phyloP scores from a whole-genome alignment of 1,140 invertebrate species.

The Caenorhabditis tropicalis region DNA sequence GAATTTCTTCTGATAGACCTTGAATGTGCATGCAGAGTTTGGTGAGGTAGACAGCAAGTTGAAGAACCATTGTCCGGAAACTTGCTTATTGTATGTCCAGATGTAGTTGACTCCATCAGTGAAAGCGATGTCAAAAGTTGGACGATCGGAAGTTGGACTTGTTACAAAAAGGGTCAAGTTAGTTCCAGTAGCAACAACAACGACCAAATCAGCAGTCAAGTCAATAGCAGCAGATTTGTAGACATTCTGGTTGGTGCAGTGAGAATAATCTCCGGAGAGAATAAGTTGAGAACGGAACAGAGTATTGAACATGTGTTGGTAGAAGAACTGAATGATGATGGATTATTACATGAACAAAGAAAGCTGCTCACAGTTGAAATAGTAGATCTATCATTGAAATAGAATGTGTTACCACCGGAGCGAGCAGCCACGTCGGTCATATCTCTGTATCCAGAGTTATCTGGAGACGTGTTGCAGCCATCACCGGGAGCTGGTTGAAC shows the following conservation, averaged over 20 bases:
- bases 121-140: conserved; percentile 1
- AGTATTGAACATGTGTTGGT: conserved; percentile 45
- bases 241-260: conserved; percentile 42
- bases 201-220: conserved; percentile 36
- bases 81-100: conserved; percentile 32
- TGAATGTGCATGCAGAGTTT: conserved; percentile 46
- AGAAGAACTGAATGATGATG: conserved; percentile 44
- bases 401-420: conserved; percentile 39
- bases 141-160: neutral
- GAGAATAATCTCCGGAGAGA: conserved; percentile 49
- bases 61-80: conserved; percentile 53
- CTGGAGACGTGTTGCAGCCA: conserved; percentile 17
- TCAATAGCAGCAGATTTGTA: conserved; percentile 57
- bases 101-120: conserved; percentile 50
- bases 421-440: conserved; percentile 23
- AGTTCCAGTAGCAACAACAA: conserved; percentile 50
- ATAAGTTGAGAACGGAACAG: conserved; percentile 57
- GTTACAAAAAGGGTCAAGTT: conserved; percentile 43
- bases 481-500: conserved; percentile 27
- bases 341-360: too few relatives aligned
- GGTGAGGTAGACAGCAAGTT: neutral
- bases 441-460: conserved; percentile 27
- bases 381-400: conserved; percentile 2
- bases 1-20: conserved; percentile 51
- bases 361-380: conserved; percentile 1